phyloP scores from a whole-genome alignment of 2,888 invertebrate genomes.

The Gandaritis pyraliata region DNA sequence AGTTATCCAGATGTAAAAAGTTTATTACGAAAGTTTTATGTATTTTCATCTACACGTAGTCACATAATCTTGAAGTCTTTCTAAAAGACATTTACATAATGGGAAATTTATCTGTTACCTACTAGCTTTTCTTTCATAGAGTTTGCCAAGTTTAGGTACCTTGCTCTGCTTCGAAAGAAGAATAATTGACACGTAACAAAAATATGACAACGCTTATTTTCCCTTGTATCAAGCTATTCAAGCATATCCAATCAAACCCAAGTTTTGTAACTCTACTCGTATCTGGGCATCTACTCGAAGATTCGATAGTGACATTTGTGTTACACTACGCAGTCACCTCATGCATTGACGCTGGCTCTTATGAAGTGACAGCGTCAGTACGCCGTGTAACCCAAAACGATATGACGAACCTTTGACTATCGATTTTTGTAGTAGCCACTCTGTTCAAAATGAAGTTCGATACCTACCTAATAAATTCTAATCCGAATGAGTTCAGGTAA shows the following conservation, averaged over 20 bases:
- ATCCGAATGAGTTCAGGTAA: conserved; percentile 15
- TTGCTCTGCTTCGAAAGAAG: background rate
- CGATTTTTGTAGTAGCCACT: too few relatives aligned
- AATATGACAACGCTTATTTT: too few relatives aligned
- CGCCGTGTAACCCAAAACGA: too few relatives aligned
- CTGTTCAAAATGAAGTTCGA: background rate
- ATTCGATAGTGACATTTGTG: too few relatives aligned
- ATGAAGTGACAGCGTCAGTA: too few relatives aligned
- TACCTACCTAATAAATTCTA: conserved; percentile 7
- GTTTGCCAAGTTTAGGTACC: background rate
- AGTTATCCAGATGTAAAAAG: background rate
- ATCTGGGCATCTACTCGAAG: too few relatives aligned
- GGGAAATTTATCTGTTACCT: background rate
- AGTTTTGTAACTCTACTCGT: conserved; percentile 14
- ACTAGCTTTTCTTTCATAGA: background rate
- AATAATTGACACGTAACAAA: too few relatives aligned
- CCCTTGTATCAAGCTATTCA: background rate
- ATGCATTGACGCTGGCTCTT: too few relatives aligned
- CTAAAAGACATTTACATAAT: background rate
- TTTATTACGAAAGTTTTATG: background rate
- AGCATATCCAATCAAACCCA: background rate
- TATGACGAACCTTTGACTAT: too few relatives aligned
- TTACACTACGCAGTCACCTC: too few relatives aligned
- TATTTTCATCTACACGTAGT: background rate
- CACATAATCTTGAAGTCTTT: background rate